phyloP scores from a whole-genome alignment of 2,797 vertebrate genomes.

The Sandelia bainsii region DNA sequence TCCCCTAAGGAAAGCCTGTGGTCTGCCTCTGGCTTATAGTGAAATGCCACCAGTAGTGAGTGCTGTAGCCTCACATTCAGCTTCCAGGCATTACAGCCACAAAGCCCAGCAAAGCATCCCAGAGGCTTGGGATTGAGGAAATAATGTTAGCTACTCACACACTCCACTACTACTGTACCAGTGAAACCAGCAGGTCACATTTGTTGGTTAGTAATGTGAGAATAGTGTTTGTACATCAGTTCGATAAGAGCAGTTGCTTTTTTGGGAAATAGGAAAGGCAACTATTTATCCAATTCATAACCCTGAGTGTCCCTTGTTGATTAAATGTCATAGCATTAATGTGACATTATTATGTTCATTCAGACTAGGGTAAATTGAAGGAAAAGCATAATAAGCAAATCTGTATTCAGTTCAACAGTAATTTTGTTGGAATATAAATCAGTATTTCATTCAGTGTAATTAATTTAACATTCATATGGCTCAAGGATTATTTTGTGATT shows the following conservation, averaged over 20 bases:
- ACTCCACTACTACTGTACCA: conserved; percentile 24
- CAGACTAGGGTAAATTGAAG: conserved; percentile 58
- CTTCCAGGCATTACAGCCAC: conserved; percentile 71
- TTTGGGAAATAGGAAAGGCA: conserved; percentile 63
- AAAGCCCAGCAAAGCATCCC: conserved; percentile 72
- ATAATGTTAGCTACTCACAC: conserved; percentile 63
- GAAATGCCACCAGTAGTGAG: conserved; percentile 77
- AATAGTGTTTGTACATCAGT: conserved; percentile 37
- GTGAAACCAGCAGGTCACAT: conserved; percentile 46
- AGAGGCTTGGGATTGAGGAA: conserved; percentile 72
- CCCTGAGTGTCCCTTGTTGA: conserved; percentile 74
- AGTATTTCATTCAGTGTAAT: conserved; percentile 67
- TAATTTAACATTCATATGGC: conserved; percentile 57
- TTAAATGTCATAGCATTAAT: conserved; percentile 85
- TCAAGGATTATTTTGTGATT: conserved; percentile 21
- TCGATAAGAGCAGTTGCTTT: conserved; percentile 28
- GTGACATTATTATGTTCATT: conserved; percentile 78
- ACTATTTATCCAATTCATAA: conserved; percentile 76
- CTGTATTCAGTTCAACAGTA: conserved; percentile 56
- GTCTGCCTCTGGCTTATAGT: conserved; percentile 77
- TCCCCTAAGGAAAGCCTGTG: conserved; percentile 74
- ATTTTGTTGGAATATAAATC: conserved; percentile 70
- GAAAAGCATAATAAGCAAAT: conserved; percentile 52
- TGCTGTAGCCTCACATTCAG: conserved; percentile 71
- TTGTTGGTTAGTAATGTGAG: conserved; percentile 18